Percentiles rank a stretch among this genome's conserved stretches.
Conservation (phyloP, 2,797 vertebrate genomes). For the Cirrhinus molitorella region DNA sequence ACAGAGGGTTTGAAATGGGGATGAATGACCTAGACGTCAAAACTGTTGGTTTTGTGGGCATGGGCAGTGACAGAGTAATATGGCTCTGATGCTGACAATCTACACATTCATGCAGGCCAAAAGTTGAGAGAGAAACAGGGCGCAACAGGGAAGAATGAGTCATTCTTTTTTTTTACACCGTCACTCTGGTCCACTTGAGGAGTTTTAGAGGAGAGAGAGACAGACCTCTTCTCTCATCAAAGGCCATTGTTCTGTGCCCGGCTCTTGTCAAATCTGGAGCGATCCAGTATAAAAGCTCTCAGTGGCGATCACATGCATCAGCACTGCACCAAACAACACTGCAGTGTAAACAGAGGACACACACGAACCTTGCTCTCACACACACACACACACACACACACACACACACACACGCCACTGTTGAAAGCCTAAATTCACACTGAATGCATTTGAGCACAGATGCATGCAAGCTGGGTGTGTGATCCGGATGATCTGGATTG, state of each 20-base stretch:
- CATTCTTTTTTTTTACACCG: slow-evolving; percentile 1
- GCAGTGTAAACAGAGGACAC: slow-evolving; percentile 26
- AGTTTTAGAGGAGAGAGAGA: slow-evolving; percentile 31
- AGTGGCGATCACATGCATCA: slow-evolving; percentile 23
- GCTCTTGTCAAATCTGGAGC: slow-evolving; percentile 33
- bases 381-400: slow-evolving; percentile 5
- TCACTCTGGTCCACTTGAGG: slow-evolving; percentile 22
- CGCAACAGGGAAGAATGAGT: slow-evolving; percentile 6
- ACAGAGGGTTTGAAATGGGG: not conserved
- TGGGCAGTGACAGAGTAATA: slow-evolving; percentile 14
- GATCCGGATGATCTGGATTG: not conserved
- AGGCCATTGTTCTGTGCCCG: slow-evolving; percentile 47
- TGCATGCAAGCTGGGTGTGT: not conserved
- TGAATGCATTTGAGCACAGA: not conserved
- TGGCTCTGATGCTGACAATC: slow-evolving; percentile 40
- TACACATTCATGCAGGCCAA: slow-evolving; percentile 23
- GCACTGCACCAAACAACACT: slow-evolving; percentile 28
- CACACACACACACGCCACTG: slow-evolving; percentile 1
- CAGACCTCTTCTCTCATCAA: slow-evolving; percentile 39
- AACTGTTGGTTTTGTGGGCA: not conserved
- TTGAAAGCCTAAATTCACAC: not conserved
- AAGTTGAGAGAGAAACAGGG: slow-evolving; percentile 13
- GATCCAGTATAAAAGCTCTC: slow-evolving; percentile 32
- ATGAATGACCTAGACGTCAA: not conserved
- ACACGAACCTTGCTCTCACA: not conserved